Conservation (phyloP, 2,113 vertebrate species). For the Ciconia maguari region DNA sequence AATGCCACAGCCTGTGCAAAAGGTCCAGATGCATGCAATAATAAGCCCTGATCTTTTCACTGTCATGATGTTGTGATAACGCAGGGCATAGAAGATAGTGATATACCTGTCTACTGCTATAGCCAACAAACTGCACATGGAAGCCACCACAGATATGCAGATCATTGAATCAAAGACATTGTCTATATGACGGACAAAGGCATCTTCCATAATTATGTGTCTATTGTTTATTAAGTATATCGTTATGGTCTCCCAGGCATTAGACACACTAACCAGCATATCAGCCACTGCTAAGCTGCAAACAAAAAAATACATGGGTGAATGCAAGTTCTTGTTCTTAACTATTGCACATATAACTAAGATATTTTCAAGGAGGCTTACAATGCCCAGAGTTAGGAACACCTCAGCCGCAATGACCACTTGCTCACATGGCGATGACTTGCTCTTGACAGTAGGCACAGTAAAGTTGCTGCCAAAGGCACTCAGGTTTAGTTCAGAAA, state of each 20-base stretch:
- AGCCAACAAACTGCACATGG: conserved; percentile 94
- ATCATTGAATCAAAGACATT: conserved; percentile 96
- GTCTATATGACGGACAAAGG: conserved; percentile 90
- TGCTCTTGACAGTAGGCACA: conserved; percentile 45
- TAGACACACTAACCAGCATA: conserved; percentile 94
- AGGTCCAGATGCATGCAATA: conserved; percentile 90
- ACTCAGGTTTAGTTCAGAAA: conserved; percentile 67
- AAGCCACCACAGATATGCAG: conserved; percentile 95
- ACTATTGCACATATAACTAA: conserved; percentile 89
- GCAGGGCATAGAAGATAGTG: conserved; percentile 93
- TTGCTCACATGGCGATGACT: conserved; percentile 78
- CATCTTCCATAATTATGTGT: conserved; percentile 87
- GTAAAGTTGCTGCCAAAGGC: conserved; percentile 59
- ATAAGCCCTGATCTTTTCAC: conserved; percentile 80
- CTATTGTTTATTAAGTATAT: conserved; percentile 90
- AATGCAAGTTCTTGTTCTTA: conserved; percentile 96
- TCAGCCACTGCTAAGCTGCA: conserved; percentile 94
- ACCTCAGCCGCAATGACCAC: conserved; percentile 82
- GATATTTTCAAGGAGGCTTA: conserved; percentile 94
- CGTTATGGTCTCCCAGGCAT: conserved; percentile 92
- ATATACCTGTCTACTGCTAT: conserved; percentile 93
- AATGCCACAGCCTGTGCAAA: conserved; percentile 90
- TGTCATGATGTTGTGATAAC: conserved; percentile 95
- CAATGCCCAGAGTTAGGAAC: conserved; percentile 89
- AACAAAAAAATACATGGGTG: conserved; percentile 96